phyloP scores from a whole-genome alignment of 1,140 invertebrate species.

The Galleria mellonella region DNA sequence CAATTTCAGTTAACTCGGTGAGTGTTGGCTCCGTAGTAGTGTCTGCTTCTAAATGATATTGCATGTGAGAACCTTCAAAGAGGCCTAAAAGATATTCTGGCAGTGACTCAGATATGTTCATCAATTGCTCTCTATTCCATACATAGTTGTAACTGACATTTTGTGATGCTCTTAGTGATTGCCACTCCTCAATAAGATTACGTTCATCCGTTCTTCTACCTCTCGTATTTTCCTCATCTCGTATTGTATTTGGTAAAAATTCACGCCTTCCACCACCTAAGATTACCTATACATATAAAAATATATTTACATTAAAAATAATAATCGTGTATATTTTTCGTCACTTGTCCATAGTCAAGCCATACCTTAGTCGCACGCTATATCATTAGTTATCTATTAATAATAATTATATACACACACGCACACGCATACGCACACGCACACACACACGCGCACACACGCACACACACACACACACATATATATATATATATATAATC shows the following conservation, averaged over 20 bases:
- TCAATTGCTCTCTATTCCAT: slow-evolving; percentile 1
- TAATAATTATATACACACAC: too few species aligned
- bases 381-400: too few species aligned
- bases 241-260: neutral
- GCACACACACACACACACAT: too few species aligned
- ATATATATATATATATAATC: too few species aligned
- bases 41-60: neutral
- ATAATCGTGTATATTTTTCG: too few species aligned
- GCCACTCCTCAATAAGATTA: neutral
- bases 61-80: neutral
- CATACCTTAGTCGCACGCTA: too few species aligned
- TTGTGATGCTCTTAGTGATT: neutral
- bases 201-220: neutral
- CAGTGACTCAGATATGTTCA: neutral
- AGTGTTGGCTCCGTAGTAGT: neutral
- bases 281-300: neutral
- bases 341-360: too few species aligned
- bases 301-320: neutral
- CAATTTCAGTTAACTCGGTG: neutral
- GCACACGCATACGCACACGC: too few species aligned
- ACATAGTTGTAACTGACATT: neutral
- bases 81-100: slow-evolving; percentile 1
- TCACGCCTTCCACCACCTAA: slow-evolving; percentile 1
- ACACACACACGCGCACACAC: too few species aligned
- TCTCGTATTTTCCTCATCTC: neutral